A percentile compares a stretch with the other conserved stretches of the same genome.
phyloP scores from a whole-genome alignment of 2,113 vertebrate genomes.

The Papio anubis region DNA sequence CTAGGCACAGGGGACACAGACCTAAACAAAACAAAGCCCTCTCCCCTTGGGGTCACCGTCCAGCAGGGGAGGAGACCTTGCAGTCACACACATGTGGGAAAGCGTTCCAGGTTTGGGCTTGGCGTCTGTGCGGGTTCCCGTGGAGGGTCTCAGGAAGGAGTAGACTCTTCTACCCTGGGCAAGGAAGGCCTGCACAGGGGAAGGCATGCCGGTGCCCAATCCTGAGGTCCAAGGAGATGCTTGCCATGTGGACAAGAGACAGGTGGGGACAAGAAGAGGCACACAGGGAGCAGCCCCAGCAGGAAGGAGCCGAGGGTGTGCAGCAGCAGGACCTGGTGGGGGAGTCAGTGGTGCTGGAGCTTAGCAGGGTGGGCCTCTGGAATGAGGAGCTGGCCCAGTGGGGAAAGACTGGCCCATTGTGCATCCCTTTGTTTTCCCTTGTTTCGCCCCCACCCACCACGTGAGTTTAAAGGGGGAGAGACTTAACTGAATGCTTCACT shows the following conservation, averaged over 20 bases:
- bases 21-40: background rate
- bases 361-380: background rate
- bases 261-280: background rate
- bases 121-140: accelerated
- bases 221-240: background rate
- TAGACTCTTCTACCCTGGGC: background rate
- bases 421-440: background rate
- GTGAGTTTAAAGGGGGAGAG: background rate
- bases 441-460: too few relatives aligned
- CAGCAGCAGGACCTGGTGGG: background rate
- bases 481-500: background rate
- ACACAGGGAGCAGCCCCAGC: background rate
- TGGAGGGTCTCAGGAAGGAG: background rate
- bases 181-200: background rate
- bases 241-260: background rate
- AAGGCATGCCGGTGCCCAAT: background rate
- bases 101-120: background rate
- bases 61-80: background rate
- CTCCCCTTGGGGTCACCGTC: background rate
- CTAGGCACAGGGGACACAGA: background rate
- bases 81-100: background rate
- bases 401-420: background rate
- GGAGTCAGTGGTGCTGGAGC: background rate
- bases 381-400: background rate
- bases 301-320: background rate